Conservation (phyloP, 2,797 vertebrate species). For the Hybognathus amarus region DNA sequence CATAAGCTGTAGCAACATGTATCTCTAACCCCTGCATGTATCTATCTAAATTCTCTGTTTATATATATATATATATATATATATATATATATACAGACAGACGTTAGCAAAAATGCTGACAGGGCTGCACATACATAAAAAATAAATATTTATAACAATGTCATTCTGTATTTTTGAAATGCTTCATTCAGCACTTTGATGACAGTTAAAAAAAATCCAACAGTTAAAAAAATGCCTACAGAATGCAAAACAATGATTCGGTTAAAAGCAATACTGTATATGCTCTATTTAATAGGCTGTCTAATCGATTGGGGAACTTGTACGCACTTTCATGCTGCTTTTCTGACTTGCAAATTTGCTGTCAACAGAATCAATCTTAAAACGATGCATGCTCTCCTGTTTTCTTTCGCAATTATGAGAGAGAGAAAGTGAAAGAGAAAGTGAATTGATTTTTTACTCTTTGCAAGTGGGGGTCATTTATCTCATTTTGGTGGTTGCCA, state of each 20-base stretch:
- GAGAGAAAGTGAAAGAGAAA: constrained; percentile 21
- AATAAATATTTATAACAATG: not conserved
- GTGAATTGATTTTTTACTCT: constrained; percentile 52
- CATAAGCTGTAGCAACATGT: constrained; percentile 27
- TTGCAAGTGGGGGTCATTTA: constrained; percentile 46
- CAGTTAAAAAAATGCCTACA: constrained; percentile 1
- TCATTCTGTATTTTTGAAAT: constrained; percentile 24
- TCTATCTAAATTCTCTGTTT: no score
- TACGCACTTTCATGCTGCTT: constrained; percentile 47
- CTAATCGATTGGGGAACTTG: not conserved
- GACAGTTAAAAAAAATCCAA: constrained; percentile 14
- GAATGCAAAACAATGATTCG: not conserved
- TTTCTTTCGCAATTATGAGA: not conserved
- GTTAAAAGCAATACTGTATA: not conserved
- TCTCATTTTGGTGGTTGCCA: constrained; percentile 17
- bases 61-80: no score
- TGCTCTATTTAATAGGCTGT: not conserved
- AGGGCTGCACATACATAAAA: not conserved
- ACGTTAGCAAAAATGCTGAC: constrained; percentile 18
- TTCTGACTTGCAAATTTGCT: constrained; percentile 59
- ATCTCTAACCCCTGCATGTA: not conserved
- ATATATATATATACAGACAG: not conserved
- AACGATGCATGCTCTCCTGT: constrained; percentile 58
- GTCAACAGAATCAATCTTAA: constrained; percentile 62
- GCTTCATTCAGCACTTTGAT: constrained; percentile 21